Evolutionary conservation across 2,797 vertebrate species (phyloP).

Genomic region (Aldrovandia affinis): DNA sequence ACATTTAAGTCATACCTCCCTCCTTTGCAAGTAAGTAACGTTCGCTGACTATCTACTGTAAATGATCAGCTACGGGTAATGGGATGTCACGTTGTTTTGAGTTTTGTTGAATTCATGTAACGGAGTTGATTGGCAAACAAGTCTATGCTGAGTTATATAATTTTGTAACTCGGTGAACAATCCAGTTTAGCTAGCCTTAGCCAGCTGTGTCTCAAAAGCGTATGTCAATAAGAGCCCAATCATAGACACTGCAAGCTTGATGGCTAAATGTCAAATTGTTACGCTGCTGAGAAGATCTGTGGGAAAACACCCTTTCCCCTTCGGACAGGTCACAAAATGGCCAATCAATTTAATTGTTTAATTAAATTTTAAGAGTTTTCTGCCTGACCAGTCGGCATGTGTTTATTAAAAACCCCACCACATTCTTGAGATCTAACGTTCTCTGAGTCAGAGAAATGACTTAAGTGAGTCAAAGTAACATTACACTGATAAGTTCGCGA

Average conservation of each 20-base stretch:
- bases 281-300: neutral
- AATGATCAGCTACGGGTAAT: neutral
- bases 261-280: neutral
- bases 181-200: too few species aligned
- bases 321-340: neutral
- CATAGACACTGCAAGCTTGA: too few species aligned
- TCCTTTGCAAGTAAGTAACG: constrained; percentile 69
- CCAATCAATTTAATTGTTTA: neutral
- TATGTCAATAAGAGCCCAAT: too few species aligned
- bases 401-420: neutral
- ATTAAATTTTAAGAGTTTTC: neutral
- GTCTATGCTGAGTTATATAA: too few species aligned
- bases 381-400: neutral
- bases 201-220: too few species aligned
- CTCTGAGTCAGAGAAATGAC: neutral
- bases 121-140: too few species aligned
- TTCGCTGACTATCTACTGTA: neutral
- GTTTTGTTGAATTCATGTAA: too few species aligned
- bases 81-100: too few species aligned
- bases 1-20: constrained; percentile 78
- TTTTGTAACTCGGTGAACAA: too few species aligned
- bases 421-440: neutral
- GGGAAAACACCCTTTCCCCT: constrained; percentile 8
- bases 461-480: neutral
- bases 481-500: too few species aligned